Evolutionary conservation across 2,113 vertebrate genomes (phyloP).

Genomic region (Hyperopisus bebe): DNA sequence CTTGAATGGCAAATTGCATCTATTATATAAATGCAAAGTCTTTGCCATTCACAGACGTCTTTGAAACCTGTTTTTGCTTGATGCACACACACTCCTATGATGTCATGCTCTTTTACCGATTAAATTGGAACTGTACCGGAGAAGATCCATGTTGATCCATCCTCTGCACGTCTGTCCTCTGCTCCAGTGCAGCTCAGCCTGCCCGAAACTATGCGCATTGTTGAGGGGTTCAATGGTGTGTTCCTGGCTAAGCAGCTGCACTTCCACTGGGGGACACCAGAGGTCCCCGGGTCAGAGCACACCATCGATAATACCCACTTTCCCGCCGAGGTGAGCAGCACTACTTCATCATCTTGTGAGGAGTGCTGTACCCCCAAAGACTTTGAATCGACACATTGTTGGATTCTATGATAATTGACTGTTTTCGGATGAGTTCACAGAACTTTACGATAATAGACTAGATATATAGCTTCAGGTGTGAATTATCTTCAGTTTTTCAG

Average conservation of each 20-base stretch:
- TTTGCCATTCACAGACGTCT: background rate
- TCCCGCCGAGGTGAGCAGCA: conserved; percentile 47
- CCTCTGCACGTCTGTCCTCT: background rate
- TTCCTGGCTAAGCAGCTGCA: conserved; percentile 47
- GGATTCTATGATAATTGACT: background rate
- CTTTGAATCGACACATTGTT: background rate
- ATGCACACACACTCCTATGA: background rate
- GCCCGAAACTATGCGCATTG: conserved; percentile 41
- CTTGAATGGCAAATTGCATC: background rate
- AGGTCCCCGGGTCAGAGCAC: conserved; percentile 49
- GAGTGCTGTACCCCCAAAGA: background rate
- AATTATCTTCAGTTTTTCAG: background rate
- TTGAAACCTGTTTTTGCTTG: background rate
- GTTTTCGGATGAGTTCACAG: background rate
- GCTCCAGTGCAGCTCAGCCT: conserved; percentile 39
- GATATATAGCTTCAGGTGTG: background rate
- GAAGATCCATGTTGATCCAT: background rate
- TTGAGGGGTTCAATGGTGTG: conserved; percentile 33
- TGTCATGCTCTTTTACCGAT: background rate
- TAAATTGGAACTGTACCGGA: background rate
- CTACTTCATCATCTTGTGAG: background rate
- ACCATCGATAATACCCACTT: conserved; percentile 45
- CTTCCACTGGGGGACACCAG: conserved; percentile 52
- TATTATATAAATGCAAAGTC: background rate
- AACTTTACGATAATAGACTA: background rate